phyloP scores from a whole-genome alignment of 1,140 invertebrate species.

The Pygmarrhopalites habei region DNA sequence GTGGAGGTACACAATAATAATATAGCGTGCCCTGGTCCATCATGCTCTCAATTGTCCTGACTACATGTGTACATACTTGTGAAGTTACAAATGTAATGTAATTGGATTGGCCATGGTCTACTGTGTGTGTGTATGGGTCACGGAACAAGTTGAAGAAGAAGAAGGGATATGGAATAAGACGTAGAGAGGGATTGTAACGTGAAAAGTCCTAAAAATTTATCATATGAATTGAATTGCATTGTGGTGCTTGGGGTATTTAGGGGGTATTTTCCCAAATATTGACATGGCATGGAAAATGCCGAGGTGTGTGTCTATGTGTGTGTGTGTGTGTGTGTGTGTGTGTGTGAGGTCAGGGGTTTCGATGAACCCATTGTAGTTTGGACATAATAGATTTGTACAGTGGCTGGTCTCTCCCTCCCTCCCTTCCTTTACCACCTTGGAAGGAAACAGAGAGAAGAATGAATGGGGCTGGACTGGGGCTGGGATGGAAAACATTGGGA shows the following conservation, averaged over 20 bases:
- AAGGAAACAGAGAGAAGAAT: slow-evolving; percentile 10
- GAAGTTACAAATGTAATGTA: neutral
- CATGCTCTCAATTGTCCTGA: too few relatives aligned
- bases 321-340: too few relatives aligned
- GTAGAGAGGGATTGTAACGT: too few relatives aligned
- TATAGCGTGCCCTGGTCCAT: too few relatives aligned
- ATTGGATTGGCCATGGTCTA: neutral
- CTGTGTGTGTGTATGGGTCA: neutral
- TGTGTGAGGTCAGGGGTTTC: slow-evolving; percentile 34
- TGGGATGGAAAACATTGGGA: too few relatives aligned
- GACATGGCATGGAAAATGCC: slow-evolving; percentile 36
- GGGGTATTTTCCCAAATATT: slow-evolving; percentile 36
- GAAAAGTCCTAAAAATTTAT: slow-evolving; percentile 19
- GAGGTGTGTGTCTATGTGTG: too few relatives aligned
- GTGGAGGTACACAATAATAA: too few relatives aligned
- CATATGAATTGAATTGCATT: slow-evolving; percentile 21
- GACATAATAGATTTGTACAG: slow-evolving; percentile 25
- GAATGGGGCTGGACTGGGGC: too few relatives aligned
- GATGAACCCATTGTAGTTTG: slow-evolving; percentile 5
- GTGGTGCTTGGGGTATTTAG: slow-evolving; percentile 29
- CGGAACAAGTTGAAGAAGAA: too few relatives aligned
- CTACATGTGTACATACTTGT: too few relatives aligned
- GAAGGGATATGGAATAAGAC: neutral
- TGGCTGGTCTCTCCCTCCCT: neutral
- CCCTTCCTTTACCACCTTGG: slow-evolving; percentile 3